These are phyloP conservation scores for Manis javanica DNA, from an alignment of 2,797 vertebrate species.

Conservation along the genomic window DNA sequence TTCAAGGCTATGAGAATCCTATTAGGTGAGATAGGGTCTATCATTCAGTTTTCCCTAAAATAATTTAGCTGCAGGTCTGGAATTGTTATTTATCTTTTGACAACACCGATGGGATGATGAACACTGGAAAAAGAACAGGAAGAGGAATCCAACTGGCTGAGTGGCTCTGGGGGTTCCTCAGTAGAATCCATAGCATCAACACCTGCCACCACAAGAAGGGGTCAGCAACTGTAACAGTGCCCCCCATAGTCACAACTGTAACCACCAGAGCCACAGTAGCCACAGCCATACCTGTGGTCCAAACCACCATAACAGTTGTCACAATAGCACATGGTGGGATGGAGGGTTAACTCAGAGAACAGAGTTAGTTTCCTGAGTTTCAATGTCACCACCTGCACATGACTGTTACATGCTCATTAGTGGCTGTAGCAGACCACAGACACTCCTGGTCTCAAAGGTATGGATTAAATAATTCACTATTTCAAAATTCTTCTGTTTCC, in stretches of 20 bases:
- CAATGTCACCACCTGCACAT: background rate
- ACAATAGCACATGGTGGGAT: background rate
- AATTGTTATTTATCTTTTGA: background rate
- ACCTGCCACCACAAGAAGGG: background rate
- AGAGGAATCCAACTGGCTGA: background rate
- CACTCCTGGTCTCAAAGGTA: rapidly evolving
- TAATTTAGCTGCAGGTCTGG: background rate
- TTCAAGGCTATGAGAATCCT: background rate
- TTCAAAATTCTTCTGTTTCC: background rate
- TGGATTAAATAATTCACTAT: background rate
- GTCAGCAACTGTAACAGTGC: background rate
- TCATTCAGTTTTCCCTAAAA: background rate
- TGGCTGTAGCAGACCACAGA: background rate
- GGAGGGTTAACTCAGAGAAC: background rate
- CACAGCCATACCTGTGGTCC: background rate
- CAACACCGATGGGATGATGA: background rate
- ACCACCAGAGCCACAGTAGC: rapidly evolving
- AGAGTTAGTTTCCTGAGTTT: background rate
- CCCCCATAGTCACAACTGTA: too few species aligned
- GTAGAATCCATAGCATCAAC: background rate
- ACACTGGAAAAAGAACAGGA: background rate
- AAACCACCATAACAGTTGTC: background rate
- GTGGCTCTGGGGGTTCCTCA: rapidly evolving
- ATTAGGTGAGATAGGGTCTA: background rate
- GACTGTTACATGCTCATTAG: background rate